Evolutionary conservation across 2,888 invertebrate species (phyloP), one percentile per base, ranked within the genome.

Genomic region (Gastracanthus pulcherrimus): DNA sequence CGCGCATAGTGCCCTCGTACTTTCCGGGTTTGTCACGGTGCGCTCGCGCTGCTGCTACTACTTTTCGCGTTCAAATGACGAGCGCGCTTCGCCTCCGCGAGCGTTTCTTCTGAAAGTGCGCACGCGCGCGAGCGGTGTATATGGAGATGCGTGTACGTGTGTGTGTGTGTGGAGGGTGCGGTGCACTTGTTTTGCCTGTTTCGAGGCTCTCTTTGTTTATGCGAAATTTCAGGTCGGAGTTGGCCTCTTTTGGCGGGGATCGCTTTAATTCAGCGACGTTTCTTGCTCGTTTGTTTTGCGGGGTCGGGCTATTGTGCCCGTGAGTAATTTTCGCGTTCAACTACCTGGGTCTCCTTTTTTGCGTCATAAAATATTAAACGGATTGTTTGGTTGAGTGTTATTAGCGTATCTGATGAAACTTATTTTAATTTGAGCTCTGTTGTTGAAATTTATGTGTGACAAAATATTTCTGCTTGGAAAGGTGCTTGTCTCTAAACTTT

Each of bases 61-160:
- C 45, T 13, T 51, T 75, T 19, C 64, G 48, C 29, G 58, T 60
- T n/a, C 41, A 38, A 29, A 16, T 45, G 64, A 62, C 64, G 64
- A 64, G 64, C 23, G 34, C 26, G 11, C 3, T 13, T 34, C 23
- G 23, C 29, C 16, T 13, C 41, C 16, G 13, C 45, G n/a, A 9
- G 26, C 55, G 51, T 55, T 55, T 55, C 55, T 26, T 55, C 55
- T 23, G 2, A 23, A 55, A 55, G 6, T 7, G 2, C 1, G n/a
- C 2, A 48, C 9, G 13, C 41, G 41, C 16, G 9, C 5, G 9
- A 41, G 48, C 19, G 16, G 13, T n/a, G 19, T 51, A 23, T 51
- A 51, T 51, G n/a, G n/a, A n/a, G n/a, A n/a, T n/a, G n/a, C n/a
- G n/a, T n/a, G n/a, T n/a, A n/a, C n/a, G n/a, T n/a, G n/a, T n/a